Evolutionary conservation across 2,888 invertebrate genomes (phyloP).

Genomic region (Pseudoips prasinana): DNA sequence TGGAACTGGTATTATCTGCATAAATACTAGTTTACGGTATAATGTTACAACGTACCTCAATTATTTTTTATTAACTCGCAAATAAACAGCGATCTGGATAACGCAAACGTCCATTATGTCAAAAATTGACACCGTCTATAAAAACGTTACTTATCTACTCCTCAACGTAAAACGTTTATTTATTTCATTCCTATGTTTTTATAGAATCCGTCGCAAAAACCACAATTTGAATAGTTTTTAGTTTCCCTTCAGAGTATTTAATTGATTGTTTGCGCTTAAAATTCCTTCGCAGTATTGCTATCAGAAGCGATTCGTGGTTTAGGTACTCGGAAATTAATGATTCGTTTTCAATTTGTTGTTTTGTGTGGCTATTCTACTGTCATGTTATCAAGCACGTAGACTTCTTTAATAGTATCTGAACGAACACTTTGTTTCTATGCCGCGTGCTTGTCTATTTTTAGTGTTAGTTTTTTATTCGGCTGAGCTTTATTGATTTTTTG

Average conservation of each 20-base stretch:
- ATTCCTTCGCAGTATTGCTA: slow-evolving; percentile 32
- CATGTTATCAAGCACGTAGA: slow-evolving; percentile 39
- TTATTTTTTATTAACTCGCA: slow-evolving; percentile 19
- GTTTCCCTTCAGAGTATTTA: no score
- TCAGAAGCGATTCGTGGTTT: slow-evolving; percentile 28
- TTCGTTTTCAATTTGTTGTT: slow-evolving; percentile 33
- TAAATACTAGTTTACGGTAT: slow-evolving; percentile 24
- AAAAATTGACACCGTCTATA: slow-evolving; percentile 10
- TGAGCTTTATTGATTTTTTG: slow-evolving; percentile 35
- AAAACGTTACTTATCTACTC: background rate
- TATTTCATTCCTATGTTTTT: background rate
- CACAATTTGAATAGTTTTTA: slow-evolving; percentile 8
- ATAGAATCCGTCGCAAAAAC: slow-evolving; percentile 3
- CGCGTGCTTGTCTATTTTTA: slow-evolving; percentile 24
- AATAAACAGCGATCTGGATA: slow-evolving; percentile 16
- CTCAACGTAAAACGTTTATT: no score
- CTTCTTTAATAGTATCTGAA: slow-evolving; percentile 29
- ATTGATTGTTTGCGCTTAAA: slow-evolving; percentile 29
- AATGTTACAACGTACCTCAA: slow-evolving; percentile 24
- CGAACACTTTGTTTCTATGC: slow-evolving; percentile 35
- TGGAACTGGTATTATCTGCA: slow-evolving; percentile 26
- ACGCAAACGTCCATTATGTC: slow-evolving; percentile 18
- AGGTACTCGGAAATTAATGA: slow-evolving; percentile 35
- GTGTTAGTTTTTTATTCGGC: slow-evolving; percentile 21
- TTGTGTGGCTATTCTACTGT: slow-evolving; percentile 30